Percentiles rank a stretch among this genome's conserved stretches.
Conservation (phyloP, 2,888 invertebrate genomes). For the Hylaea fasciaria region DNA sequence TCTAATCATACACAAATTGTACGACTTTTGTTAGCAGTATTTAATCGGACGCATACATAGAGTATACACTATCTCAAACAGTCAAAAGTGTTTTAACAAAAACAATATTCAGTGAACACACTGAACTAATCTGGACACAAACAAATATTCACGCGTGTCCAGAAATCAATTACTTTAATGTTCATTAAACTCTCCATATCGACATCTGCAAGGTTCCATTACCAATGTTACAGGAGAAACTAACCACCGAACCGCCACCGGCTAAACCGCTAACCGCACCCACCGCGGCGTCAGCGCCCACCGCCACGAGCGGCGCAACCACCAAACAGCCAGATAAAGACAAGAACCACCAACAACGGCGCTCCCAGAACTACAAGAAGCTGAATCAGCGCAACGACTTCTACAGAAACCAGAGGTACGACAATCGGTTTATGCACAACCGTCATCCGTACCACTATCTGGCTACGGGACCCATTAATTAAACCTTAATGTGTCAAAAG, state of each 20-base stretch:
- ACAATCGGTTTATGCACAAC: constrained; percentile 70
- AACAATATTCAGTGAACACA: no score
- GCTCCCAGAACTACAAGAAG: constrained; percentile 73
- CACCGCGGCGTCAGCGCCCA: constrained; percentile 7
- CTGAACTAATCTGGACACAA: no score
- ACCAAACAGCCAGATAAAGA: constrained; percentile 59
- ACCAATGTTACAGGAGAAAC: constrained; percentile 59
- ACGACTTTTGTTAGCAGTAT: no score
- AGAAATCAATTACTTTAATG: no score
- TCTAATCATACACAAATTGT: no score
- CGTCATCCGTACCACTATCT: constrained; percentile 77
- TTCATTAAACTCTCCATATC: no score
- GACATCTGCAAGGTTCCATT: no score
- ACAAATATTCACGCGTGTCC: no score
- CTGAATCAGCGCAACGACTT: constrained; percentile 69
- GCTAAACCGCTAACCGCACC: constrained; percentile 49
- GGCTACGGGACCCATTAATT: constrained; percentile 81
- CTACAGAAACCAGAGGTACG: constrained; percentile 78
- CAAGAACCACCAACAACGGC: constrained; percentile 64
- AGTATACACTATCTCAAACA: no score
- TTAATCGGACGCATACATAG: no score
- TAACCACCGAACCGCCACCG: constrained; percentile 51
- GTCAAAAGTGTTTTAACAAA: no score
- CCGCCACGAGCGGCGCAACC: constrained; percentile 35
- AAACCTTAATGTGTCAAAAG: constrained; percentile 39